These are phyloP conservation scores for Mystacides longicornis DNA, from an alignment of 2,888 invertebrate species.

Conservation along the genomic window DNA sequence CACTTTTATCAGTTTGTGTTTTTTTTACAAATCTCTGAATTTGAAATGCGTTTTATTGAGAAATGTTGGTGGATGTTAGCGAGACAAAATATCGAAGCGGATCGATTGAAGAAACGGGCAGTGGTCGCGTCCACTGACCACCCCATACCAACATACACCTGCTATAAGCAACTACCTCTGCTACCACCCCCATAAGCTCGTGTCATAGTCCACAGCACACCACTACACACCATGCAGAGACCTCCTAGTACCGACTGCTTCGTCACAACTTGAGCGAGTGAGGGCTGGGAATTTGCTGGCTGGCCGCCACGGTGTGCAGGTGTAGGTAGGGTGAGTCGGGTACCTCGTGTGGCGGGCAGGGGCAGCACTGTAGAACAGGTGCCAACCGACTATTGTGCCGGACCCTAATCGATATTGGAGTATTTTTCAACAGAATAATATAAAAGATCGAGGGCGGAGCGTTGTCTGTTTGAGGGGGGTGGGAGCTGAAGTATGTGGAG, in stretches of 20 bases:
- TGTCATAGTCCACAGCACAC: slow-evolving; percentile 7
- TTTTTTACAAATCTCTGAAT: background rate
- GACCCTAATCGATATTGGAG: slow-evolving; percentile 23
- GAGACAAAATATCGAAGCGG: slow-evolving; percentile 22
- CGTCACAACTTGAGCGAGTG: background rate
- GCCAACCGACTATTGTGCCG: slow-evolving; percentile 5
- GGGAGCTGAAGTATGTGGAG: background rate
- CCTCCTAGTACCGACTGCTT: background rate
- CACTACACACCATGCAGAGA: slow-evolving; percentile 3
- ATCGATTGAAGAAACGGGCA: slow-evolving; percentile 25
- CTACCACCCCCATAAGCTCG: background rate
- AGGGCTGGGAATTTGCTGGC: background rate
- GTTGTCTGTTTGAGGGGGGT: slow-evolving; percentile 15
- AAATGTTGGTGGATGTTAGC: slow-evolving; percentile 16
- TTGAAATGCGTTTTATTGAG: background rate
- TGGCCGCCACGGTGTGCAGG: slow-evolving; percentile 8
- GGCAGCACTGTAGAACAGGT: slow-evolving; percentile 13
- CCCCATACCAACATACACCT: slow-evolving; percentile 15
- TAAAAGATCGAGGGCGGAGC: slow-evolving; percentile 17
- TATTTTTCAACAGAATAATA: slow-evolving; percentile 15
- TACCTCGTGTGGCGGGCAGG: slow-evolving; percentile 10
- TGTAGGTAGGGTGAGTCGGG: slow-evolving; percentile 49
- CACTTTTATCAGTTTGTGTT: background rate
- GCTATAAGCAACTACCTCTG: background rate
- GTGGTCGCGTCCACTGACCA: slow-evolving; percentile 24